A percentile compares a stretch with the other conserved stretches of the same genome.
phyloP scores from a whole-genome alignment of 2,888 invertebrate genomes.

The Dryococelus australis region DNA sequence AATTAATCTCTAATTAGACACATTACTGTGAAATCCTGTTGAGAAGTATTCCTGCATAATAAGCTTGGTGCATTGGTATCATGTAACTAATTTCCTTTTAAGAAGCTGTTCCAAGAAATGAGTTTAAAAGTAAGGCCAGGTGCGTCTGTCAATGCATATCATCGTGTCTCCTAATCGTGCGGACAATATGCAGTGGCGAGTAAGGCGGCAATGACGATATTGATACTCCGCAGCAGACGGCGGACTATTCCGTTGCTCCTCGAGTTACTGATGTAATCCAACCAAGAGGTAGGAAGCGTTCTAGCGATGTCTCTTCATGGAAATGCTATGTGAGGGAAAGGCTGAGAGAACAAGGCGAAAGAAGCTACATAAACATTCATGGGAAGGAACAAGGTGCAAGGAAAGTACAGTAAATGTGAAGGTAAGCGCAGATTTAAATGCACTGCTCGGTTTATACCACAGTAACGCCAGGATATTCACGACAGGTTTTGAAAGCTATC shows the following conservation, averaged over 20 bases:
- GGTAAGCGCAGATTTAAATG: conserved; percentile 9
- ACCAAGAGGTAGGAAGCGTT: not conserved
- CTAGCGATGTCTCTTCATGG: conserved; percentile 4
- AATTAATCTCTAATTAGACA: too few relatives aligned
- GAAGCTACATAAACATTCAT: not conserved
- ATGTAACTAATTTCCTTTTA: too few relatives aligned
- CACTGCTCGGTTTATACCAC: not conserved
- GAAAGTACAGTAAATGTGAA: not conserved
- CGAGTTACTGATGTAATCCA: not conserved
- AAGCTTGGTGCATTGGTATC: too few relatives aligned
- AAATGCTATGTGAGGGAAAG: not conserved
- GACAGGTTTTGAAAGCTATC: not conserved
- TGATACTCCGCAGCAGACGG: too few relatives aligned
- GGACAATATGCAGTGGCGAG: not conserved
- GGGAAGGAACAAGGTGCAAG: not conserved
- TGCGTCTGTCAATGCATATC: not conserved
- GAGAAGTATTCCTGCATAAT: too few relatives aligned
- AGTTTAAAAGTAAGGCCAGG: not conserved
- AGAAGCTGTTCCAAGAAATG: too few relatives aligned
- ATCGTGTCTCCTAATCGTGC: not conserved
- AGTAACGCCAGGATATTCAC: not conserved
- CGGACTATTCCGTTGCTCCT: not conserved
- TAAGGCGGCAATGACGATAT: not conserved
- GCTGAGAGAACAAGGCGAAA: not conserved
- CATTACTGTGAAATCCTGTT: too few relatives aligned